These are phyloP conservation scores for Ia io DNA, from an alignment of 2,113 vertebrate species.

Conservation along the genomic window DNA sequence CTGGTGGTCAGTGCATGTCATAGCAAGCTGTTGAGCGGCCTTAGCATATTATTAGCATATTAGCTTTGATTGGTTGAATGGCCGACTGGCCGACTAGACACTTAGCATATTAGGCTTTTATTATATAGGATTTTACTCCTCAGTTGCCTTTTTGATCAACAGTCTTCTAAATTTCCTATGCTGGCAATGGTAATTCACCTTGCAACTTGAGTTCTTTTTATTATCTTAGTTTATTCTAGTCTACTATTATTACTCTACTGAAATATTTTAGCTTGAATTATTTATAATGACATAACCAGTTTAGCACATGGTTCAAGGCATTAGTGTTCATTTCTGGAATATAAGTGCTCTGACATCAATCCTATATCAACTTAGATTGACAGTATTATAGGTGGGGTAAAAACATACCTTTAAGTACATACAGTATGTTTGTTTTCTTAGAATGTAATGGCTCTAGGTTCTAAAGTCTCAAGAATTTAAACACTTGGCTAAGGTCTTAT, in stretches of 20 bases:
- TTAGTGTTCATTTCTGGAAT: conserved; percentile 41
- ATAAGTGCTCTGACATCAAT: background rate
- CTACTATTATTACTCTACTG: conserved; percentile 22
- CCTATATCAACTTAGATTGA: background rate
- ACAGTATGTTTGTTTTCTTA: background rate
- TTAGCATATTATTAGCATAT: no score
- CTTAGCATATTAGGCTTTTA: no score
- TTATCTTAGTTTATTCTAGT: background rate
- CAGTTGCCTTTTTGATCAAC: conserved; percentile 17
- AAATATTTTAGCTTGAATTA: conserved; percentile 54
- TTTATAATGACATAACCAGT: conserved; percentile 10
- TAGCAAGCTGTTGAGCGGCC: no score
- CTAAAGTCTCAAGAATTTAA: background rate
- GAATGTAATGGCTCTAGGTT: background rate
- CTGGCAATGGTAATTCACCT: background rate
- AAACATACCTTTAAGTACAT: background rate
- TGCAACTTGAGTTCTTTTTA: conserved; percentile 18
- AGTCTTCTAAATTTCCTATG: background rate
- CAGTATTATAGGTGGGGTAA: background rate
- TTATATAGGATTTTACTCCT: background rate
- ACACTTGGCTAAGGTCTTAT: background rate
- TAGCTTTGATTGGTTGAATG: no score
- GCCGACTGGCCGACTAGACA: no score
- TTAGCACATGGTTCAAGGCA: background rate
- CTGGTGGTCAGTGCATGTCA: no score